Percentiles rank a stretch among this genome's conserved stretches.
Conservation (phyloP, 1,140 invertebrate genomes). For the Leptinotarsa texana region DNA sequence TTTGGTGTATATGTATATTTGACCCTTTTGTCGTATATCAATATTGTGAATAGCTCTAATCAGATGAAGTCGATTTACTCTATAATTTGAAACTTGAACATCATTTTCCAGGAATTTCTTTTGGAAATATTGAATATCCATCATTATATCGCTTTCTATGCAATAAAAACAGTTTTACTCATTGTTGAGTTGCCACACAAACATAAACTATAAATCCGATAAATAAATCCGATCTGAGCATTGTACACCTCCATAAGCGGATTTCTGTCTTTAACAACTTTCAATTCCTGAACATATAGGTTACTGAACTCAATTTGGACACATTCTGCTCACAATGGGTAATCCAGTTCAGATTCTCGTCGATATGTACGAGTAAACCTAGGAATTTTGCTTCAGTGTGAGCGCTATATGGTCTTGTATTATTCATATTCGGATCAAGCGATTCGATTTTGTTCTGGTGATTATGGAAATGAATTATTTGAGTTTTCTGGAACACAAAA, state of each 20-base stretch:
- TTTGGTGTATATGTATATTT: no score
- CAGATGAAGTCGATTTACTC: no score
- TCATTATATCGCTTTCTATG: not conserved
- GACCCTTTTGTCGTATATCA: no score
- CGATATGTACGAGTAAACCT: not conserved
- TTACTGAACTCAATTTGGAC: not conserved
- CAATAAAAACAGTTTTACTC: not conserved
- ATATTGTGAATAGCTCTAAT: no score
- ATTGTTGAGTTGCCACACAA: not conserved
- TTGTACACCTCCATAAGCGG: not conserved
- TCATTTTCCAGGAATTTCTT: no score
- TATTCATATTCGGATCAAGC: not conserved
- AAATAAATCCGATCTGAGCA: not conserved
- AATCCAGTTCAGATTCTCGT: not conserved
- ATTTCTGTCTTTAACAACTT: not conserved
- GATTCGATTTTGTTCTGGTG: not conserved
- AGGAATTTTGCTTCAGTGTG: not conserved
- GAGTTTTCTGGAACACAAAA: not conserved
- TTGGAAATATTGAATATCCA: no score
- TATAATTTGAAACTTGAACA: no score
- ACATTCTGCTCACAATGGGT: not conserved
- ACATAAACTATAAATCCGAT: not conserved
- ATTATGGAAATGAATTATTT: not conserved
- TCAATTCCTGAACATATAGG: not conserved
- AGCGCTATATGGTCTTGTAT: not conserved